phyloP scores from a whole-genome alignment of 2,888 invertebrate species.

The Hypena proboscidalis region DNA sequence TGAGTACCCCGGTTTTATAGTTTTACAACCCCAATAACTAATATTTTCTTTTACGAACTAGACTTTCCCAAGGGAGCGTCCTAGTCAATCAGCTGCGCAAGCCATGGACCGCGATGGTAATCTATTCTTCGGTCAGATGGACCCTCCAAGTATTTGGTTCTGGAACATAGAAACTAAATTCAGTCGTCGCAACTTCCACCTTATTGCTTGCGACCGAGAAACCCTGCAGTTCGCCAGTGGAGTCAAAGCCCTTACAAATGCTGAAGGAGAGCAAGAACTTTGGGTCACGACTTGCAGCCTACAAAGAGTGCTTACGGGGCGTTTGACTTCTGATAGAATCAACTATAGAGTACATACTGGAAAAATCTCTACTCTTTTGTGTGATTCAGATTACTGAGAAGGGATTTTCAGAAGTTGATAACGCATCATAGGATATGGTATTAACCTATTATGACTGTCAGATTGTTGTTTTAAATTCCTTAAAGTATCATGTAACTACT shows the following conservation, averaged over 20 bases:
- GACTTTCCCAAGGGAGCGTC: constrained; percentile 83
- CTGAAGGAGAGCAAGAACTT: constrained; percentile 85
- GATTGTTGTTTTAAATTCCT: too few relatives aligned
- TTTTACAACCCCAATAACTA: too few relatives aligned
- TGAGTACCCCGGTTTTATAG: too few relatives aligned
- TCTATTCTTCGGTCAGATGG: constrained; percentile 89
- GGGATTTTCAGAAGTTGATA: neutral
- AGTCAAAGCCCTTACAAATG: constrained; percentile 87
- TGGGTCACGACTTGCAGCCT: constrained; percentile 89
- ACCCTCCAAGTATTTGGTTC: constrained; percentile 88
- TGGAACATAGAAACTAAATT: constrained; percentile 90
- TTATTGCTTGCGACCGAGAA: constrained; percentile 82
- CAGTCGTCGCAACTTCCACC: constrained; percentile 78
- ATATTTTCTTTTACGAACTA: constrained; percentile 42
- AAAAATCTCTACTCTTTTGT: constrained; percentile 81
- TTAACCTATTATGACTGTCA: too few relatives aligned
- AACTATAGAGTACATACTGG: constrained; percentile 90
- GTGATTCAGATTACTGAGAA: constrained; percentile 82
- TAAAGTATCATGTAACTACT: too few relatives aligned
- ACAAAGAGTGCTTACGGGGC: constrained; percentile 88
- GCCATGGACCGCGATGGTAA: constrained; percentile 89
- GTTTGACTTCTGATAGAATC: constrained; percentile 79
- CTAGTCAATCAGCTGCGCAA: constrained; percentile 89
- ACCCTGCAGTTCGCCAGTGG: constrained; percentile 91
- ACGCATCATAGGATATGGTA: too few relatives aligned